Evolutionary conservation across 2,797 vertebrate genomes (phyloP), one percentile per base, ranked within the genome.

Genomic region (Pelochelys cantorii): DNA sequence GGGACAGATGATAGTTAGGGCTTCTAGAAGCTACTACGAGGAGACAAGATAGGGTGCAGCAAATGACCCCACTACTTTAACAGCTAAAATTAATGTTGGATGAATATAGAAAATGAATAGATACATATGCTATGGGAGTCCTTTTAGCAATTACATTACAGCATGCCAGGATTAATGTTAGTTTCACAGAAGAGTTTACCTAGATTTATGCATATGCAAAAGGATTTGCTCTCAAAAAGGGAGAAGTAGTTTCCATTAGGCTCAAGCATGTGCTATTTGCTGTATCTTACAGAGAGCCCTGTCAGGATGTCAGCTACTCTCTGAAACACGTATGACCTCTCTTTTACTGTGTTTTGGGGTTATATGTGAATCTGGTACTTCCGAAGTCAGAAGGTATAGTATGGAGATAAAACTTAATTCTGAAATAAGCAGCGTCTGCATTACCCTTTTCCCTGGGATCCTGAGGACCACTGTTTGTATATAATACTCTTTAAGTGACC

Each of bases 191-290:
- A 84, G 54, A 91, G 89, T 89, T 85, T 55, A 90, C 80, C 52
- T 92, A 20, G 59, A 29, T 86, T 91, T 92, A 83, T 92, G 93
- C 92, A 80, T 42, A 71, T 68, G 86, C 85, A 62, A 91, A 84
- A 91, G 22, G 34, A 93, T 84, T 86, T 52, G 31, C 91, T 94
- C 90, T 92, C 91, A 34, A 74, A 86, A 92, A 92, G 95, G 88
- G 94, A 88, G 94, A 93, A 74, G 78, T 2, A 89, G 92, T 71
- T 23, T 78, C 83, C 93, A 93, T 96, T 94, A 96, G 86, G 88
- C 91, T 87, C 68, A 85, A 93, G 79, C 78, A 92, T 94, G 93
- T 92, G 65, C 86, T 96, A 48, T 31, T 91, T 95, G 95, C 88
- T 91, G 48, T 79, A 80, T 85, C 88, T 96, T 95, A 84, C 92